phyloP scores from a whole-genome alignment of 2,797 vertebrate genomes.

The Xenentodon cancila region DNA sequence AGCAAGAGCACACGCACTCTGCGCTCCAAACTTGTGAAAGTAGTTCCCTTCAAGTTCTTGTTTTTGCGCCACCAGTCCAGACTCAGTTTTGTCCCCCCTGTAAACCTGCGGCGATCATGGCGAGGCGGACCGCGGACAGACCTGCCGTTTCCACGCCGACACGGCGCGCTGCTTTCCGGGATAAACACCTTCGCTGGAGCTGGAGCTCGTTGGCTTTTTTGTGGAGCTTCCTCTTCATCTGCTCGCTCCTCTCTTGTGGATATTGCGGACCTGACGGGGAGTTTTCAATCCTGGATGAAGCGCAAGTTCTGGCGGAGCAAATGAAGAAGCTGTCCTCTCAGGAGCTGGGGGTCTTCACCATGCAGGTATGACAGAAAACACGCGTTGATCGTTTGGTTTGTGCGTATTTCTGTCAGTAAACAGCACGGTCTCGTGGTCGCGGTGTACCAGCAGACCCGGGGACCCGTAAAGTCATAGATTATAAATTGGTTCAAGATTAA shows the following conservation, averaged over 20 bases:
- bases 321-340: constrained; percentile 93
- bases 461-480: too few relatives aligned
- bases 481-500: too few relatives aligned
- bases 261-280: constrained; percentile 86
- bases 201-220: constrained; percentile 48
- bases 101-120: constrained; percentile 79
- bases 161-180: constrained; percentile 60
- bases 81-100: constrained; percentile 43
- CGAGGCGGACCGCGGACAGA: constrained; percentile 72
- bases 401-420: too few relatives aligned
- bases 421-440: too few relatives aligned
- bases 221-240: constrained; percentile 78
- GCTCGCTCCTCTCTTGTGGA: constrained; percentile 79
- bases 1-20: constrained; percentile 43
- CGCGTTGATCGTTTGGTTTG: too few relatives aligned
- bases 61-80: constrained; percentile 38
- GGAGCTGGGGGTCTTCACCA: constrained; percentile 93
- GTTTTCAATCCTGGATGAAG: constrained; percentile 95
- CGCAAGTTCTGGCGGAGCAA: constrained; percentile 91
- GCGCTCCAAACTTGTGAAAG: constrained; percentile 79
- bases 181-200: constrained; percentile 37
- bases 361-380: constrained; percentile 87
- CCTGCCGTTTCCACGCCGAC: constrained; percentile 53
- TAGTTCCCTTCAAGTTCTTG: constrained; percentile 74
- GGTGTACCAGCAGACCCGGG: too few relatives aligned